Base-by-base conservation (phyloP, 2,888 invertebrate genomes). In the Epinotia demarniana region DNA sequence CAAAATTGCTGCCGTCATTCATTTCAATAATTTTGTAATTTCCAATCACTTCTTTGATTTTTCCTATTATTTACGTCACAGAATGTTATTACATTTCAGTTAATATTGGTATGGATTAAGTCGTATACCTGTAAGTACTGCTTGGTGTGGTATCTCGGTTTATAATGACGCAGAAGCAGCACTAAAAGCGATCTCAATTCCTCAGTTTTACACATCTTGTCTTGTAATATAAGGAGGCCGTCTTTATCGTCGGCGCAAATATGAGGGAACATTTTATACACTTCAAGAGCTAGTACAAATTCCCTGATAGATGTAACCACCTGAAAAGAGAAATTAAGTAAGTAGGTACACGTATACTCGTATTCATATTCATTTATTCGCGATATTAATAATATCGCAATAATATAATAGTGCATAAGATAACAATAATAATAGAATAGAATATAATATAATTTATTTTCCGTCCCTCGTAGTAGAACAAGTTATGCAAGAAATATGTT, bases 271-370 rank as follows among this genome's bases (percentile, higher is more conserved):
- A 96, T 96, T 83, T 95, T 95, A 84, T 97, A 97, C 0, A 94
- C 94, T 80, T 97, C 96, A 39, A 97, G 92, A 0, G 96, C 96
- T 90, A 96, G 96, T 1, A 97, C 90, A 77, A 97, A 96, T 85
- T 97, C 97, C 43, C 96, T 90, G 57, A 97, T 95, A 2, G 97
- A 96, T 12, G 97, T 97, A 1, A 97, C 96, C 8, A 97, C 95
- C 96, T 96, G 78, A 55, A 87, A 81, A 79, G 9, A 71, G 23
- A 64, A 16, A 53, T 16, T 53, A 53, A 53, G 8, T 8, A 53
- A 1, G 13, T 53, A 13, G 13, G 49, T 49, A 3, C 4, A 27
- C 6, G 0, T 6, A 2, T 33, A 33, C 33, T 27, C 23, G 23
- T n/a, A n/a, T n/a, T n/a, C n/a, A n/a, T n/a, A n/a, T n/a, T n/a